Conservation (phyloP, 1,140 invertebrate genomes). For the Philotrypesis tridentata region DNA sequence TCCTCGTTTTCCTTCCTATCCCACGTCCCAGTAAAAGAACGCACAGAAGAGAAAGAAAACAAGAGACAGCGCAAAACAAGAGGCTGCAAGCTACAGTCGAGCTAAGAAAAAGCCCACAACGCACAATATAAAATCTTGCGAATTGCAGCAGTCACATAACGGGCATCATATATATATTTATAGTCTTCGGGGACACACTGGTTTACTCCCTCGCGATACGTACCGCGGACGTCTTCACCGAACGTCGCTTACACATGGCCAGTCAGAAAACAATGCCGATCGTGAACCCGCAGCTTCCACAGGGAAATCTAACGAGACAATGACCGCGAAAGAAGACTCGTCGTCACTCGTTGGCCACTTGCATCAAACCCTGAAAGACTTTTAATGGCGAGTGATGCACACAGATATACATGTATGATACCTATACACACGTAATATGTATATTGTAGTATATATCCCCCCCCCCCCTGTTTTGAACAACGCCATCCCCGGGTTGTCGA, state of each 20-base stretch:
- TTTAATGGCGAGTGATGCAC: slow-evolving; percentile 18
- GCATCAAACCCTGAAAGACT: slow-evolving; percentile 7
- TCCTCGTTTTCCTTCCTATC: too few species aligned
- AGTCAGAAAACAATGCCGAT: slow-evolving; percentile 9
- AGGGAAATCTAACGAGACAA: slow-evolving; percentile 46
- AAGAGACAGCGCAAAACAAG: background rate
- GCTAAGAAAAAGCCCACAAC: too few species aligned
- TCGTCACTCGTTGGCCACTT: slow-evolving; percentile 9
- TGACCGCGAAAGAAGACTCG: background rate
- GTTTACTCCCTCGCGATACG: background rate
- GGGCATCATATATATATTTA: background rate
- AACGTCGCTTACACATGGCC: background rate
- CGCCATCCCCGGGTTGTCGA: slow-evolving; percentile 1
- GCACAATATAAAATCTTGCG: background rate
- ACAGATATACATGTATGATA: background rate
- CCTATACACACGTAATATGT: too few species aligned
- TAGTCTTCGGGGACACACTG: background rate
- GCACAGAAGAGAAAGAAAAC: background rate
- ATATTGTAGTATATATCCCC: too few species aligned
- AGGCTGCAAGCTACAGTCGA: background rate
- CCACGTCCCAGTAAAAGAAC: background rate
- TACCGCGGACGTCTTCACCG: background rate
- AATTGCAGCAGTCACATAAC: slow-evolving; percentile 20
- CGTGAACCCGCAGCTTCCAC: slow-evolving; percentile 5
- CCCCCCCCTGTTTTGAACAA: background rate